A percentile compares a stretch with the other conserved stretches of the same genome.
Conservation (phyloP, 35 echinoderm and acorn worm genomes). For the Apostichopus parvimensis region DNA sequence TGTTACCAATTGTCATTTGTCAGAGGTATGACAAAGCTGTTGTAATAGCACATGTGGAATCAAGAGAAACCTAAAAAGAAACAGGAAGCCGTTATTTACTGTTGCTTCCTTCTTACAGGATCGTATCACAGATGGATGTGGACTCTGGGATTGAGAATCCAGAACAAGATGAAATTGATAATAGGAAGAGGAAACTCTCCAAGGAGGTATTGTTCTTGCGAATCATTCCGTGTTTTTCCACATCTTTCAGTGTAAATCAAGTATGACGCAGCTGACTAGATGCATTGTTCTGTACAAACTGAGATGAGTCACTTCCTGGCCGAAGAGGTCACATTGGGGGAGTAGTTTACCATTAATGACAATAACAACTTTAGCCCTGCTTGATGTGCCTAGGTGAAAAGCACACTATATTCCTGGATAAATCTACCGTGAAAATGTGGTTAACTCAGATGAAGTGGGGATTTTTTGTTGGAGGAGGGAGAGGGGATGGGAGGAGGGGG, state of each 20-base stretch:
- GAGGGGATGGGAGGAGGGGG: neutral
- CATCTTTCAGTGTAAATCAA: neutral
- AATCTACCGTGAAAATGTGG: too few species aligned
- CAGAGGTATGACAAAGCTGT: neutral
- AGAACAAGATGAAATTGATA: conserved; percentile 78
- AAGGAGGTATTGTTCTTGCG: conserved; percentile 64
- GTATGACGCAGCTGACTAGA: too few species aligned
- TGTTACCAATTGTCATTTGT: too few species aligned
- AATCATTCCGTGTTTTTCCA: neutral
- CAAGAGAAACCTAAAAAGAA: neutral
- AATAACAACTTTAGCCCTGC: too few species aligned
- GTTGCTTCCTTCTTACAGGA: conserved; percentile 50
- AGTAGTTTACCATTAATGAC: too few species aligned
- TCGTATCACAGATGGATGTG: conserved; percentile 94
- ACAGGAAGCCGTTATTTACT: conserved; percentile 15
- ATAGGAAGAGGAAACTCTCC: conserved; percentile 64
- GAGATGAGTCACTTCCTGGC: too few species aligned
- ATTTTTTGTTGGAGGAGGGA: neutral
- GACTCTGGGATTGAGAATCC: conserved; percentile 97
- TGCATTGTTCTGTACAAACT: too few species aligned
- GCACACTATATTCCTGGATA: too few species aligned
- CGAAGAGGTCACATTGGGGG: too few species aligned
- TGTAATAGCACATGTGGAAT: too few species aligned
- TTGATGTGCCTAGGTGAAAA: too few species aligned
- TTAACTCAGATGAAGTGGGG: too few species aligned